These are phyloP conservation scores for Heliothis peltigera DNA, from an alignment of 2,888 invertebrate genomes.

Conservation along the genomic window DNA sequence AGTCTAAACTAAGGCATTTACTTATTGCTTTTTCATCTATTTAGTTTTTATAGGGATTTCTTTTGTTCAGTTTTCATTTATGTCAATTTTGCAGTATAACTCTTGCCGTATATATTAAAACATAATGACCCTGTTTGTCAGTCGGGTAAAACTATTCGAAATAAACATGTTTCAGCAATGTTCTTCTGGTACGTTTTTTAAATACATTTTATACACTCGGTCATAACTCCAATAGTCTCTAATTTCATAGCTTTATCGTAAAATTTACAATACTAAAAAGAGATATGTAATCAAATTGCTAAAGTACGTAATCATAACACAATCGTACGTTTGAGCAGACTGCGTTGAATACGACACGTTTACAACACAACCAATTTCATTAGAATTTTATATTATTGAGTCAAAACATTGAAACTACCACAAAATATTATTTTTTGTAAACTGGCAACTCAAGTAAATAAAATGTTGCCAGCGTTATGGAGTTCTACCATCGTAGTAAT, in stretches of 20 bases:
- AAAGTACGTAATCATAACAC: constrained; percentile 15
- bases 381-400: constrained; percentile 10
- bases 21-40: constrained; percentile 15
- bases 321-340: constrained; percentile 45
- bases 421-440: constrained; percentile 11
- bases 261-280: constrained; percentile 34
- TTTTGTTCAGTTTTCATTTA: too few species aligned
- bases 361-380: constrained; percentile 55
- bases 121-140: too few species aligned
- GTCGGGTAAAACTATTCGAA: too few species aligned
- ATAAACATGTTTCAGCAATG: too few species aligned
- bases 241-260: constrained; percentile 1
- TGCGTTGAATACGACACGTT: constrained; percentile 15
- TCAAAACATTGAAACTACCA: constrained; percentile 27
- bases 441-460: constrained; percentile 24
- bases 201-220: neutral
- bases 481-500: neutral
- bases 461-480: neutral
- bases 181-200: neutral
- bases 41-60: too few species aligned
- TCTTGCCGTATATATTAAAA: neutral
- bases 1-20: neutral
- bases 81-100: too few species aligned
- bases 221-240: constrained; percentile 2
- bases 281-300: constrained; percentile 51